Evolutionary conservation across 2,888 invertebrate species (phyloP), one percentile per base, ranked within the genome.

Genomic region (Hololepta plana): DNA sequence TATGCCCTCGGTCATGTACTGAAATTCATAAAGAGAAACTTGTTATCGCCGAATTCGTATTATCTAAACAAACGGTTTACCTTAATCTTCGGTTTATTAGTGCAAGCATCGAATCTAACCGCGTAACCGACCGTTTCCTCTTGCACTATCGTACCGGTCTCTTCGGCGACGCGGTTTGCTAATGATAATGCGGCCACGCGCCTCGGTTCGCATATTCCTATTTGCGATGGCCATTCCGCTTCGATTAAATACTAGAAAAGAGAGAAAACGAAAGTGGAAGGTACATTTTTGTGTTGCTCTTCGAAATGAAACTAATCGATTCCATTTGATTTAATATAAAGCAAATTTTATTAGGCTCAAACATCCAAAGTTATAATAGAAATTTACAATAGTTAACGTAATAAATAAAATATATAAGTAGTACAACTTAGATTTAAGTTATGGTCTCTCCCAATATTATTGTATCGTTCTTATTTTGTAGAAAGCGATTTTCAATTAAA

Each of bases 1-100:
- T 31, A 96, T 80, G 1, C 96, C 96, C 57, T 98, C 96, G 0
- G 96, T 96, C 73, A 98, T 75, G 43, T 79, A 96, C 81, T 88
- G 56, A 30, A 45, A 42, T 25, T 23, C 10, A 23, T 23, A 12
- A 25, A 16, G n/a, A 15, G 8, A 23, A 25, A 25, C 9, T 6
- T n/a, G 5, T 16, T 4, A n/a, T 7, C 12, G 7, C 15, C 5
- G 17, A 7, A 7, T 17, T 27, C 13, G 19, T 9, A 29, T 25
- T 16, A 27, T 21, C 12, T n/a, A n/a, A n/a, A n/a, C n/a, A n/a
- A 17, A 17, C 3, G n/a, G 19, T 49, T 45, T 48, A 77, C 79
- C 57, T 82, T 79, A 26, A 85, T 77, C 26, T 68, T 70, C 4
- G 80, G 80, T 2, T 59, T 60, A 0, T 56, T 53, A 1, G 60